Evolutionary conservation across 53 echinoderm and acorn worm species (phyloP).

Genomic region (Paracentrotus lividus): DNA sequence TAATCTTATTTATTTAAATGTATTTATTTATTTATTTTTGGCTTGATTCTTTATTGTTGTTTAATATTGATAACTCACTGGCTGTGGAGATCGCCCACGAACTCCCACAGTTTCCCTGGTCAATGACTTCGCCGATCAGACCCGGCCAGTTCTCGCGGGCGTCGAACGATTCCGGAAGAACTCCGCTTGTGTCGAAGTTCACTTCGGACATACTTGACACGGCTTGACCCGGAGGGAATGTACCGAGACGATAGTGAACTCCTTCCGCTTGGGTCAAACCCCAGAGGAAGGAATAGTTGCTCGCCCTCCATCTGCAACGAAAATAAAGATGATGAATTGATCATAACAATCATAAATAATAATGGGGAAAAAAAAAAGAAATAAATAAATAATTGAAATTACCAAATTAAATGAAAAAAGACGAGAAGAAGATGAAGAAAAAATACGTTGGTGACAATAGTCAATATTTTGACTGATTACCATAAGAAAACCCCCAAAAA

Average conservation of each 20-base stretch:
- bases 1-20: no score
- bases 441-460: no score
- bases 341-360: no score
- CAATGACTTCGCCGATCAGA: conserved; percentile 80
- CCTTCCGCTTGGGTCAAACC: conserved; percentile 85
- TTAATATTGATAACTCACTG: conserved; percentile 68
- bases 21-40: no score
- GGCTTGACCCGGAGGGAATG: conserved; percentile 73
- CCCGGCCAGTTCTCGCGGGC: conserved; percentile 87
- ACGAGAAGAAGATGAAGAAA: no score
- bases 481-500: no score
- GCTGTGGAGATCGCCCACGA: conserved; percentile 96
- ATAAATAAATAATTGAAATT: background rate
- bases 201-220: conserved; percentile 80
- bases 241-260: conserved; percentile 77
- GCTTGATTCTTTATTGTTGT: no score
- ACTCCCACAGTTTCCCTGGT: conserved; percentile 94
- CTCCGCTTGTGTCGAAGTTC: conserved; percentile 30
- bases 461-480: no score
- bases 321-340: no score
- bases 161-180: conserved; percentile 83
- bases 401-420: no score
- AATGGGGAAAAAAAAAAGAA: background rate
- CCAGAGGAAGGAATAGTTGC: conserved; percentile 90
- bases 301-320: conserved; percentile 79